Base-by-base conservation (phyloP, 2,113 vertebrate species). In the Ursus arctos region DNA sequence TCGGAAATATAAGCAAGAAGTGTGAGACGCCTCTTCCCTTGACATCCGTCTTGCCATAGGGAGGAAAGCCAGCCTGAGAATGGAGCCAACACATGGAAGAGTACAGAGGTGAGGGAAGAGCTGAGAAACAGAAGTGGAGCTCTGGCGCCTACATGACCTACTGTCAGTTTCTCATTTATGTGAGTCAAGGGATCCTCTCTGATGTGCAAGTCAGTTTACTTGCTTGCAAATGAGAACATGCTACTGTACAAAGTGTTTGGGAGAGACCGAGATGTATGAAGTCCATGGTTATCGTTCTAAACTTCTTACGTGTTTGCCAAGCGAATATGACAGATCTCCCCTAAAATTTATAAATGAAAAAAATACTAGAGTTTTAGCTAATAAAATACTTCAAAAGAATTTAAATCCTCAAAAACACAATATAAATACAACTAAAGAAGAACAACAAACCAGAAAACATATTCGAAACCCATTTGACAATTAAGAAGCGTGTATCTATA, bases 361-460 rank as follows among this genome's bases (percentile, higher is more conserved):
- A 71, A 63, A 63, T 61, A 77, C 7, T 57, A 49, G 21, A 84
- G 8, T 74, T 88, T 67, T 63, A 57, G 53, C 65, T 67, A 88
- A 57, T n/a, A 67, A 53, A 69, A 80, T 61, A 79, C 19, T 55
- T 95, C 67, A 51, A 51, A 69, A 77, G 59, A 87, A 69, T 82
- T 84, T 72, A 33, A 55, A 67, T 63, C 71, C 33, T 57, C 47
- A 13, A 82, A 92, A 87, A 33, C 24, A 71, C 15, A 81, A 15
- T 69, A 82, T 49, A 86, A 85, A 92, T 55, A 59, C 36, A 88
- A 19, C 55, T n/a, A 57, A 92, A 96, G 16, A 89, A 43, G 49
- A n/a, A 24, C 19, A 89, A 19, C 43, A 87, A 53, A 28, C 10
- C 51, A 77, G n/a, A 88, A 92, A 83, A 88, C 24, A 55, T 59